phyloP scores from a whole-genome alignment of 2,113 vertebrate species.

The Elachura formosa region DNA sequence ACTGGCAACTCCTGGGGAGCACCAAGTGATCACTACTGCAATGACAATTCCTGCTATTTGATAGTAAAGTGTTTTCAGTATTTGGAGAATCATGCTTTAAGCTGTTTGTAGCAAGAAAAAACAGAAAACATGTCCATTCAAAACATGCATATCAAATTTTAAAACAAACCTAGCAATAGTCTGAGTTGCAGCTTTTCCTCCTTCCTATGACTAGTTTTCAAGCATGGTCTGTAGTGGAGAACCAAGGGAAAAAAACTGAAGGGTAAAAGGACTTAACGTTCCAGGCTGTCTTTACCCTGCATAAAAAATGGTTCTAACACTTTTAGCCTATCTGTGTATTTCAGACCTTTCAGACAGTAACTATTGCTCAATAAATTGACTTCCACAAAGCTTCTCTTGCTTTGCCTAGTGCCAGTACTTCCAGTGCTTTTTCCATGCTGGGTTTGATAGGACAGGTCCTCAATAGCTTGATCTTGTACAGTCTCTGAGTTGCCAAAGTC shows the following conservation, averaged over 20 bases:
- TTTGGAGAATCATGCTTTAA: not conserved
- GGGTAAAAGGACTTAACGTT: not conserved
- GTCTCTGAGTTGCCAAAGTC: not conserved
- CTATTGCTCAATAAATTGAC: not conserved
- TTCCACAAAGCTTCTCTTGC: not conserved
- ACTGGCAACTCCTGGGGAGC: not conserved
- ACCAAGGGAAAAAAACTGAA: not conserved
- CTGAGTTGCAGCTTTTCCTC: not conserved
- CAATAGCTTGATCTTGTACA: not conserved
- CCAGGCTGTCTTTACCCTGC: not conserved
- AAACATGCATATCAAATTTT: not conserved
- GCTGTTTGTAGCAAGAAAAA: not conserved
- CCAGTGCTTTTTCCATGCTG: not conserved
- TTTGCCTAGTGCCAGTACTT: not conserved
- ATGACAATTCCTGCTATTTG: not conserved
- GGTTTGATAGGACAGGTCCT: not conserved
- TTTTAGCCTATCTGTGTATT: not conserved
- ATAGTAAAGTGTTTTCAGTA: not conserved
- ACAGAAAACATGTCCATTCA: not conserved
- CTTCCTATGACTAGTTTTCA: not conserved
- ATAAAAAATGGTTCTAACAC: not conserved
- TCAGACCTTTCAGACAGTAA: not conserved
- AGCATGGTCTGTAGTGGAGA: not conserved
- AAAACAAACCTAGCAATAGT: rapidly evolving
- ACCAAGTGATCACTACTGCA: not conserved